phyloP scores from a whole-genome alignment of 2,888 invertebrate species.

The Tetranychus piercei region DNA sequence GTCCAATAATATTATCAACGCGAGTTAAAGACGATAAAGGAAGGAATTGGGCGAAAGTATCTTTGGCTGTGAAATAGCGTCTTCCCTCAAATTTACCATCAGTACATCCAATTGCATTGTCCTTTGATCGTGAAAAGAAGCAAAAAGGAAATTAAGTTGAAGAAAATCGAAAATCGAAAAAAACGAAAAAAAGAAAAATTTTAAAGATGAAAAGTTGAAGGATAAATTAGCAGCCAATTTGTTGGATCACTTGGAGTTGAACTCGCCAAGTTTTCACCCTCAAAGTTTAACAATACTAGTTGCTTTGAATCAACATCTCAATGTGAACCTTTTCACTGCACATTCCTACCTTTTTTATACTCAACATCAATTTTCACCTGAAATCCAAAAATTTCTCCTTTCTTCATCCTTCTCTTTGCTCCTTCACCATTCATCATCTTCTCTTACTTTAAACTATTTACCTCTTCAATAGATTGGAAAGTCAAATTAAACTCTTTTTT shows the following conservation, averaged over 20 bases:
- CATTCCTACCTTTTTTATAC: no score
- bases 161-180: slow-evolving; percentile 2
- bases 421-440: background rate
- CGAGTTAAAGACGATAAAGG: slow-evolving; percentile 35
- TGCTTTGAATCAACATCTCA: no score
- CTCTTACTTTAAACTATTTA: background rate
- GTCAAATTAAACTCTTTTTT: background rate
- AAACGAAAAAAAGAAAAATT: background rate
- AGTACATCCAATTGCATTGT: slow-evolving; percentile 35
- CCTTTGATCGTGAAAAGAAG: slow-evolving; percentile 29
- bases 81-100: slow-evolving; percentile 35
- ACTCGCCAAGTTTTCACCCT: no score
- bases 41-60: slow-evolving; percentile 36
- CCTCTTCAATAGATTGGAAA: background rate
- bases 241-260: no score
- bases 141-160: background rate
- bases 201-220: background rate
- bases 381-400: background rate
- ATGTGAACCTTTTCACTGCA: no score
- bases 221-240: no score
- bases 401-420: background rate
- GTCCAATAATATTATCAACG: slow-evolving; percentile 27
- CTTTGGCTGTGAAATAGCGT: slow-evolving; percentile 33
- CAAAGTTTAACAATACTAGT: no score
- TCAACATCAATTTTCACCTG: no score